Conservation (phyloP, 2,113 vertebrate species). For the Hypanus sabinus region DNA sequence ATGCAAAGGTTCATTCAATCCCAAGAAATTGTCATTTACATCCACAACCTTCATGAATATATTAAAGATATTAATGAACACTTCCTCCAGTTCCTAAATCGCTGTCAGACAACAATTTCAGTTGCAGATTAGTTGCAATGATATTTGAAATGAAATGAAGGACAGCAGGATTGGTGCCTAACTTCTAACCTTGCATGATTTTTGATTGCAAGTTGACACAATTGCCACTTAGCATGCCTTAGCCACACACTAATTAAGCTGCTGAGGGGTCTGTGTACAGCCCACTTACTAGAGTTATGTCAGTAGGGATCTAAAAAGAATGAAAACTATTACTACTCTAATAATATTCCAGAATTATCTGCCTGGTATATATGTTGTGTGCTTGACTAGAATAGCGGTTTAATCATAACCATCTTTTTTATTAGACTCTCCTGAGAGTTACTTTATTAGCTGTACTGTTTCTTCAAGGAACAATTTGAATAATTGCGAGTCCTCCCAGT, state of each 20-base stretch:
- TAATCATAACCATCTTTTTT: not conserved
- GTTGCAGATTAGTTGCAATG: not conserved
- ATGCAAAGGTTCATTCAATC: not conserved
- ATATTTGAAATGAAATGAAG: not conserved
- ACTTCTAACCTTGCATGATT: not conserved
- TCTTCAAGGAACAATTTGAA: not conserved
- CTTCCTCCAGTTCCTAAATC: conserved; percentile 9
- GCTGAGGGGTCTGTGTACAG: not conserved
- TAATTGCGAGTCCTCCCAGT: not conserved
- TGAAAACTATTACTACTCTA: not conserved
- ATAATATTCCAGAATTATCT: not conserved
- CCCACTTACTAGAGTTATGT: not conserved
- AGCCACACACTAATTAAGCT: not conserved
- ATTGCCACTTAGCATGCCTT: not conserved
- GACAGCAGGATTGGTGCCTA: not conserved
- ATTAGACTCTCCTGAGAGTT: not conserved
- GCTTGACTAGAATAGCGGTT: not conserved
- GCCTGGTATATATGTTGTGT: not conserved
- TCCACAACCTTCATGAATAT: conserved; percentile 12
- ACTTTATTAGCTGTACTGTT: not conserved
- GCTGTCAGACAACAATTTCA: not conserved
- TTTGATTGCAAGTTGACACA: not conserved
- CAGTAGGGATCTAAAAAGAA: not conserved
- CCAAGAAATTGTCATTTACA: not conserved
- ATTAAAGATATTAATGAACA: conserved; percentile 28